Conservation (phyloP, 1,140 invertebrate genomes). For the Trachymyrmex septentrionalis region DNA sequence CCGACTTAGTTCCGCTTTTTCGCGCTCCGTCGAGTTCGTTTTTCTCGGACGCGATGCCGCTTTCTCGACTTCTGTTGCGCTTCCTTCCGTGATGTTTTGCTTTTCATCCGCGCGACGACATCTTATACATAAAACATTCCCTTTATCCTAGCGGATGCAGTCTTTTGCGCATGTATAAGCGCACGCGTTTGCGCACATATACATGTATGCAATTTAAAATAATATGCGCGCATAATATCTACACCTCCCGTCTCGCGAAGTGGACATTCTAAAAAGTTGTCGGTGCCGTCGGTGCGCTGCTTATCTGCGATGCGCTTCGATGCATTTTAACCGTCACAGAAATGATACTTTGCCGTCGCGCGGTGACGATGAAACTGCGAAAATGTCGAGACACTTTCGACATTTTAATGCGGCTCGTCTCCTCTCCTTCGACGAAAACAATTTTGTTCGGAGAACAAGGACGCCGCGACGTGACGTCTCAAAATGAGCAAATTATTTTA, state of each 20-base stretch:
- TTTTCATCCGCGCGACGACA: slow-evolving; percentile 2
- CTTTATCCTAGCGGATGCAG: not conserved
- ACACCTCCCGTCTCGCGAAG: not conserved
- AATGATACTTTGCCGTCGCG: slow-evolving; percentile 2
- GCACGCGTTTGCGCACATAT: not conserved
- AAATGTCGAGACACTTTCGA: slow-evolving; percentile 12
- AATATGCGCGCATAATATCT: slow-evolving; percentile 6
- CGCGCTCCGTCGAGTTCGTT: slow-evolving; percentile 29
- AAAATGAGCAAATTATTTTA: slow-evolving; percentile 54
- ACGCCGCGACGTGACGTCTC: slow-evolving; percentile 20
- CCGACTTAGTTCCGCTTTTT: slow-evolving; percentile 20
- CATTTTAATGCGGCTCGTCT: slow-evolving; percentile 41
- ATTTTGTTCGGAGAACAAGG: not conserved
- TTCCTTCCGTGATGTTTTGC: slow-evolving; percentile 30
- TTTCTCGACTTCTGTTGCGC: slow-evolving; percentile 25
- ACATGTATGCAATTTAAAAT: slow-evolving; percentile 10
- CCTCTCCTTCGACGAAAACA: not conserved
- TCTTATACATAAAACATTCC: slow-evolving; percentile 59
- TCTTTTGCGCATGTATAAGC: slow-evolving; percentile 13
- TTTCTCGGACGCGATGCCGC: slow-evolving; percentile 18
- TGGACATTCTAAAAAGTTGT: slow-evolving; percentile 27
- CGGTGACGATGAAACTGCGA: not conserved
- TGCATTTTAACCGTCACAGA: slow-evolving; percentile 23
- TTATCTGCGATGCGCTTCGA: slow-evolving; percentile 41
- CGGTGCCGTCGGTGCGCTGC: not conserved